Evolutionary conservation across 2,797 vertebrate genomes (phyloP).

Genomic region (Rhinophrynus dorsalis): DNA sequence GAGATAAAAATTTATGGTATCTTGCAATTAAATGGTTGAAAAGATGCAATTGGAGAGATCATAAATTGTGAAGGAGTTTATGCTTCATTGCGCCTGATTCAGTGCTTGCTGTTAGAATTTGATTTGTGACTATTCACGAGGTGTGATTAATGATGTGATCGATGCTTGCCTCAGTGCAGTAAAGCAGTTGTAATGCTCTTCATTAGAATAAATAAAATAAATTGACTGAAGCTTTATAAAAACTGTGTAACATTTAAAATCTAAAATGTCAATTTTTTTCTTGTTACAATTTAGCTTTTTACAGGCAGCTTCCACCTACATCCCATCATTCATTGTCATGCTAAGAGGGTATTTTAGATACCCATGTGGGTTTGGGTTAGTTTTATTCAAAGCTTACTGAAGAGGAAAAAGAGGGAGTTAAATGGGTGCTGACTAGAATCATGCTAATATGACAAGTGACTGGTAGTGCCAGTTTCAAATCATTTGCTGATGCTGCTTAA

Average conservation of each 20-base stretch:
- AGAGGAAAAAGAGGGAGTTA: conserved; percentile 66
- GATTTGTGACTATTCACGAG: conserved; percentile 99
- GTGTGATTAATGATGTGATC: conserved; percentile 99
- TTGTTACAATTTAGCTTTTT: conserved; percentile 89
- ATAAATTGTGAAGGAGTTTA: conserved; percentile 99
- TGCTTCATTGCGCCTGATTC: conserved; percentile 99
- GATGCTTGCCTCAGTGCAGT: conserved; percentile 92
- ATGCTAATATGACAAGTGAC: conserved; percentile 57
- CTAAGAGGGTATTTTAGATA: conserved; percentile 76
- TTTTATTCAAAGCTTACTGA: conserved; percentile 77
- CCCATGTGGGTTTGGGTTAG: conserved; percentile 77
- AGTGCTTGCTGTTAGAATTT: conserved; percentile 99
- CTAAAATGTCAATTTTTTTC: conserved; percentile 94
- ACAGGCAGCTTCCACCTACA: conserved; percentile 88
- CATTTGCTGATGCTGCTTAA: conserved; percentile 56
- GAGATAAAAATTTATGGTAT: conserved; percentile 99
- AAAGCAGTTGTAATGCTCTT: conserved; percentile 99
- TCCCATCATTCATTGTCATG: conserved; percentile 85
- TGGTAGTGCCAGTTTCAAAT: conserved; percentile 54
- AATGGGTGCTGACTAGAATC: conserved; percentile 61
- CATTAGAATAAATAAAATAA: conserved; percentile 99
- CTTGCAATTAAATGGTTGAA: conserved; percentile 99
- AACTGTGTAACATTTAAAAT: conserved; percentile 99
- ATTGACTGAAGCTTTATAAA: conserved; percentile 99
- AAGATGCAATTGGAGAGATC: conserved; percentile 99